Evolutionary conservation across 2,888 invertebrate species (phyloP).

Genomic region (Electrophaes corylata): DNA sequence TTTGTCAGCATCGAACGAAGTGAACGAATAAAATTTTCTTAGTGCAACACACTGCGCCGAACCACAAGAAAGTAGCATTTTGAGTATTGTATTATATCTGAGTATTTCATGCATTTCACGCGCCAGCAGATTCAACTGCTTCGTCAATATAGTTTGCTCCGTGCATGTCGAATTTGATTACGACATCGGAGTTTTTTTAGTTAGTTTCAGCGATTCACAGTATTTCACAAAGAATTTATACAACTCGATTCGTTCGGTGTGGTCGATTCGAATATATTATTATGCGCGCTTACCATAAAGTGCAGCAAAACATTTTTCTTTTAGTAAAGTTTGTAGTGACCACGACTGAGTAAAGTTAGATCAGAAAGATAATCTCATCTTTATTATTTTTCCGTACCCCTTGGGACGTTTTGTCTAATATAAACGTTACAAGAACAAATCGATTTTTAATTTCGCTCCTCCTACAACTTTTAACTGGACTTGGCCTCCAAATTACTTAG

Average conservation of each 20-base stretch:
- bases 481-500: slow-evolving; percentile 34
- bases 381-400: slow-evolving; percentile 65
- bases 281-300: neutral
- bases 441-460: slow-evolving; percentile 52
- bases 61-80: too few species aligned
- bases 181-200: neutral
- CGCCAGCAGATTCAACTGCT: neutral
- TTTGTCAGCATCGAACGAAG: too few species aligned
- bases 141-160: neutral
- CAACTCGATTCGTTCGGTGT: neutral
- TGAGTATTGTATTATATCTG: too few species aligned
- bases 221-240: too few species aligned
- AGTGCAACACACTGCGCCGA: too few species aligned
- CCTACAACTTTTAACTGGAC: slow-evolving; percentile 25
- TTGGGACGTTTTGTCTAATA: slow-evolving; percentile 56
- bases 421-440: slow-evolving; percentile 56
- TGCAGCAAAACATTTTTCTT: slow-evolving; percentile 56
- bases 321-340: slow-evolving; percentile 45
- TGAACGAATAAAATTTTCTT: too few species aligned
- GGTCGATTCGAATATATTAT: neutral
- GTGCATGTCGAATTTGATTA: too few species aligned
- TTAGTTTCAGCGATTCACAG: too few species aligned
- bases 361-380: slow-evolving; percentile 62
- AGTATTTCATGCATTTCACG: neutral
- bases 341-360: slow-evolving; percentile 58